These are phyloP conservation scores for Tethea ocularis DNA, from an alignment of 2,888 invertebrate genomes.

Conservation along the genomic window DNA sequence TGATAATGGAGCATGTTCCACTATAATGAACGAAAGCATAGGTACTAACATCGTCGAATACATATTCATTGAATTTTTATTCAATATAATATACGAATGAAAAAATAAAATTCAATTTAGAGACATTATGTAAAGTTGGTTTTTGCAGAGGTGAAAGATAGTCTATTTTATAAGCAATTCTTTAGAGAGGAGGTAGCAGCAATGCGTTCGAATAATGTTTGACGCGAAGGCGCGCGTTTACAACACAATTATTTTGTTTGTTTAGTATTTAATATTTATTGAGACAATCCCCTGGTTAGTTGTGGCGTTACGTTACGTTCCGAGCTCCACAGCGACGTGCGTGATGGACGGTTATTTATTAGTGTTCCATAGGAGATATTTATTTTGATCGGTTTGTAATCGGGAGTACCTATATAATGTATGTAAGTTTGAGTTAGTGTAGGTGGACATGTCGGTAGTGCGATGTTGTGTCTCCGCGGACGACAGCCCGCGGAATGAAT, in stretches of 20 bases:
- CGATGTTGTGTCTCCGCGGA: constrained; percentile 81
- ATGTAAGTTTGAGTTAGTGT: constrained; percentile 72
- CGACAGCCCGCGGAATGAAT: constrained; percentile 78
- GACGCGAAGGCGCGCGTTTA: constrained; percentile 81
- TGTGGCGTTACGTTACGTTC: constrained; percentile 58
- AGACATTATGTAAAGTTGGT: background rate
- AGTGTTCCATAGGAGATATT: constrained; percentile 21
- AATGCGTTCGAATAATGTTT: constrained; percentile 46
- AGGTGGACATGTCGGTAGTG: constrained; percentile 76
- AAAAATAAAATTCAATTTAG: background rate
- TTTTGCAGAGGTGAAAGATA: constrained; percentile 3
- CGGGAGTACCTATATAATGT: constrained; percentile 56
- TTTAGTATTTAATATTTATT: constrained; percentile 68
- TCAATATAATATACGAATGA: background rate
- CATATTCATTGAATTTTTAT: constrained; percentile 1
- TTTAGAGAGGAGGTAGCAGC: constrained; percentile 30
- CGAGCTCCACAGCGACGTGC: constrained; percentile 54
- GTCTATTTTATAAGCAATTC: background rate
- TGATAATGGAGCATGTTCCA: constrained; percentile 4
- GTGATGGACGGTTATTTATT: constrained; percentile 31
- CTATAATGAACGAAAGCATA: background rate
- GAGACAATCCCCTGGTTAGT: constrained; percentile 52
- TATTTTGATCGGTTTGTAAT: constrained; percentile 57
- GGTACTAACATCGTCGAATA: background rate
- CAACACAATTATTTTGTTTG: constrained; percentile 78